These are phyloP conservation scores for Laticauda laticaudata DNA, from an alignment of 2,113 vertebrate genomes.

Conservation along the genomic window DNA sequence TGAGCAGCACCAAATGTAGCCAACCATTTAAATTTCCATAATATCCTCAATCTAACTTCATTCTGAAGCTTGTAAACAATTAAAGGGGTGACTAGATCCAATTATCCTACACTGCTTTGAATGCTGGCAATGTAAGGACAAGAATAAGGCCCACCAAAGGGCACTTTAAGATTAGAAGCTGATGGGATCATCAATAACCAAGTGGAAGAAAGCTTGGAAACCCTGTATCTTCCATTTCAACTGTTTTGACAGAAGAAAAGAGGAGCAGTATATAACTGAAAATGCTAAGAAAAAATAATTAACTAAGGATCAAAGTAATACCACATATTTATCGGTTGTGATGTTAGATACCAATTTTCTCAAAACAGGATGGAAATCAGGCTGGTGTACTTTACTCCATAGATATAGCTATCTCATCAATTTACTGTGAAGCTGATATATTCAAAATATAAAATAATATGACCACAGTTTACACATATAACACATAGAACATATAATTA, in stretches of 20 bases:
- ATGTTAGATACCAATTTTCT: slow-evolving; percentile 9
- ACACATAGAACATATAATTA: neutral
- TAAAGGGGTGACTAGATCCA: neutral
- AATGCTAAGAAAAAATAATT: neutral
- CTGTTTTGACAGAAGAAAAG: neutral
- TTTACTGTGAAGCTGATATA: slow-evolving; percentile 44
- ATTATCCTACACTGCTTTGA: neutral
- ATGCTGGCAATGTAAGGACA: neutral
- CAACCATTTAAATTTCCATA: neutral
- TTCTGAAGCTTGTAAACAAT: neutral
- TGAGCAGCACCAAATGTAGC: neutral
- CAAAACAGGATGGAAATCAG: neutral
- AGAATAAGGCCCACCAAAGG: neutral
- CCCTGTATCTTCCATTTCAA: neutral
- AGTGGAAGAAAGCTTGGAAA: neutral
- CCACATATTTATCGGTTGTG: neutral
- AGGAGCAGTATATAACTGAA: neutral
- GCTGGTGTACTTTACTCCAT: slow-evolving; percentile 41
- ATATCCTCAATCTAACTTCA: neutral
- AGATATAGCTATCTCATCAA: slow-evolving; percentile 47
- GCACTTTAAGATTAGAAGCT: neutral
- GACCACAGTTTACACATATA: slow-evolving; percentile 51
- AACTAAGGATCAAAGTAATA: slow-evolving; percentile 38
- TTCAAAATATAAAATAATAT: slow-evolving; percentile 37
- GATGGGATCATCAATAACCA: slow-evolving; percentile 27